A percentile compares a stretch with the other conserved stretches of the same genome.
These are phyloP conservation scores for Hirtodrosophila confusa DNA, from an alignment of 2,888 invertebrate genomes.

Conservation along the genomic window DNA sequence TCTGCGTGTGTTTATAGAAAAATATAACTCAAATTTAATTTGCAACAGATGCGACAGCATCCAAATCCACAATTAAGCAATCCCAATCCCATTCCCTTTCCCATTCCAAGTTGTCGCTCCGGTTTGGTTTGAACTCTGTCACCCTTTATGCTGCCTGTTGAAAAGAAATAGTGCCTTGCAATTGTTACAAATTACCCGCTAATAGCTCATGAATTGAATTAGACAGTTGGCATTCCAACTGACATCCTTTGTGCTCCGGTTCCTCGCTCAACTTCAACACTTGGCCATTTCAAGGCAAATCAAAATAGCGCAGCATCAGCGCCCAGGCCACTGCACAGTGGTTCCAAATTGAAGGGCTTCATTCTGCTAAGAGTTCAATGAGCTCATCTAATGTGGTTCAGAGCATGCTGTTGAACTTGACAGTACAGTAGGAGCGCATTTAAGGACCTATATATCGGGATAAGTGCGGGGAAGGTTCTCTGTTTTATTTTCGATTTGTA, in stretches of 20 bases:
- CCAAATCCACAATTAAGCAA: constrained; percentile 57
- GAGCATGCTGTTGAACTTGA: constrained; percentile 24
- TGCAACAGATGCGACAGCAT: constrained; percentile 82
- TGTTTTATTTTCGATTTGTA: neutral
- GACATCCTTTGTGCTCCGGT: constrained; percentile 35
- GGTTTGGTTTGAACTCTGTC: constrained; percentile 75
- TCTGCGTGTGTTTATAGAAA: constrained; percentile 66
- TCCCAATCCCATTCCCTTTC: constrained; percentile 15
- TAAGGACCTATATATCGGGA: too few relatives aligned
- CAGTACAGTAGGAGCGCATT: too few relatives aligned
- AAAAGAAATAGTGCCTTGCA: constrained; percentile 46
- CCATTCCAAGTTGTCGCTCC: constrained; percentile 36
- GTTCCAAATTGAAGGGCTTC: constrained; percentile 14
- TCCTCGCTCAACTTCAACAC: constrained; percentile 53
- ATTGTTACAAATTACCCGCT: constrained; percentile 81
- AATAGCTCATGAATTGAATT: constrained; percentile 76
- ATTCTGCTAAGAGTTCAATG: neutral
- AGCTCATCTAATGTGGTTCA: constrained; percentile 14
- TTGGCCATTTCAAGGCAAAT: constrained; percentile 76
- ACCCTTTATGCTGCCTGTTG: constrained; percentile 53
- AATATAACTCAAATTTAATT: constrained; percentile 82
- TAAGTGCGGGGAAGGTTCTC: too few relatives aligned
- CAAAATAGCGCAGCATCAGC: constrained; percentile 63
- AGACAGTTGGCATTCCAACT: constrained; percentile 33
- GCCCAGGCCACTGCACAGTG: constrained; percentile 56